Conservation (phyloP, 1,140 invertebrate species). For the Gonatopus flavifemur region DNA sequence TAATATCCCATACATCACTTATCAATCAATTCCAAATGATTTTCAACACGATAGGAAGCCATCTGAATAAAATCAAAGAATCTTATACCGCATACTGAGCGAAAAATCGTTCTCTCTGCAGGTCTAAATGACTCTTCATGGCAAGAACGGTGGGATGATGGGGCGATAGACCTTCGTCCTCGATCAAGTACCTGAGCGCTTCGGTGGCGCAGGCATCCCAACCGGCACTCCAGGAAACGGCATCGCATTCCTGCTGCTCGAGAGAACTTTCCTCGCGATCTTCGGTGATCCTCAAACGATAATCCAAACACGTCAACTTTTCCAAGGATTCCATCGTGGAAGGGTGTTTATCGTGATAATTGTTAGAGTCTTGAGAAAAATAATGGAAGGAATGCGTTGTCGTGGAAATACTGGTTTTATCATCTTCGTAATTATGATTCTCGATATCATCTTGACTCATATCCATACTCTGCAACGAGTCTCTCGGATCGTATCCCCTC, state of each 20-base stretch:
- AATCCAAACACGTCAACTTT: neutral
- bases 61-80: constrained; percentile 5
- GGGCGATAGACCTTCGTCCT: constrained; percentile 47
- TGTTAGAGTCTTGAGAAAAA: neutral
- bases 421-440: too few species aligned
- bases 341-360: neutral
- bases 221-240: constrained; percentile 38
- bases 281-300: constrained; percentile 8
- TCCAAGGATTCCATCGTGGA: neutral
- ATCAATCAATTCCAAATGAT: too few species aligned
- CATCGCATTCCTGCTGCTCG: constrained; percentile 12
- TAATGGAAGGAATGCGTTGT: neutral
- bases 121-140: constrained; percentile 46
- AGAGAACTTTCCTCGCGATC: neutral
- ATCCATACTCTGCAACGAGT: constrained; percentile 23
- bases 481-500: neutral
- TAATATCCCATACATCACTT: too few species aligned
- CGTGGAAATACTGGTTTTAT: too few species aligned
- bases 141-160: constrained; percentile 51
- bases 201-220: constrained; percentile 51
- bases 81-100: constrained; percentile 26
- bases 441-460: constrained; percentile 23
- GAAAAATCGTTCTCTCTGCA: constrained; percentile 42
- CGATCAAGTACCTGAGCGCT: constrained; percentile 47
- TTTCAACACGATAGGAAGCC: too few species aligned